A percentile compares a stretch with the other conserved stretches of the same genome.
Evolutionary conservation across 2,888 invertebrate genomes (phyloP).

Genomic region (Parnassius orleans): DNA sequence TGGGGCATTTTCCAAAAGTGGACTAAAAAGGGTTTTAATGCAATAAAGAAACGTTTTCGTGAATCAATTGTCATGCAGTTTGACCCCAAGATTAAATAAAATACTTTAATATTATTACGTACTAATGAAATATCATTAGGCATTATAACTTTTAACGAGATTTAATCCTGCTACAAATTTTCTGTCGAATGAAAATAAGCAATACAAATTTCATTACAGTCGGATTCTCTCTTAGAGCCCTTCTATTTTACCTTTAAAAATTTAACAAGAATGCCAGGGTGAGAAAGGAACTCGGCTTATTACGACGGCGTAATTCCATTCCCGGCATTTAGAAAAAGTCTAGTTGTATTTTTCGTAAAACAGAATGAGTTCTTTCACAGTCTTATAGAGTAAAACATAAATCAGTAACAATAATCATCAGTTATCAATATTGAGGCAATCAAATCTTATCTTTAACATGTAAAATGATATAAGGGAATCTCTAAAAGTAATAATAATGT

Average conservation of each 20-base stretch:
- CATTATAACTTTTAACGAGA: constrained; percentile 3
- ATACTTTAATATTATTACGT: too few species aligned
- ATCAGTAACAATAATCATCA: too few species aligned
- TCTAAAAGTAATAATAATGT: too few species aligned
- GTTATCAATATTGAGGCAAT: too few species aligned
- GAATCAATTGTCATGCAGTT: too few species aligned
- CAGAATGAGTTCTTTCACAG: neutral
- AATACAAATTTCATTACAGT: constrained; percentile 23
- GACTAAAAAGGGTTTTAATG: too few species aligned
- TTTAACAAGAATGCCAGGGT: constrained; percentile 16
- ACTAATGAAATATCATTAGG: neutral
- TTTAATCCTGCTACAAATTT: constrained; percentile 4
- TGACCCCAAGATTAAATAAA: too few species aligned
- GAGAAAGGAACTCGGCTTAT: constrained; percentile 17
- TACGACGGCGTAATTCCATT: constrained; percentile 19
- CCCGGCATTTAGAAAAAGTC: constrained; percentile 13
- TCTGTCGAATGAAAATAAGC: constrained; percentile 14
- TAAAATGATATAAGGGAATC: too few species aligned
- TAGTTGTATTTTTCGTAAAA: constrained; percentile 3
- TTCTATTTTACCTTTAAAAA: constrained; percentile 24
- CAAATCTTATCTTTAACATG: too few species aligned
- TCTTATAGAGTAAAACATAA: too few species aligned
- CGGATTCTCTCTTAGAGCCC: constrained; percentile 13
- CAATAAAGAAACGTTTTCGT: too few species aligned
- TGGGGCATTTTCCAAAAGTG: too few species aligned